A percentile compares a stretch with the other conserved stretches of the same genome.
phyloP scores from a whole-genome alignment of 1,140 invertebrate species.

The Pemphigus obesinymphae region DNA sequence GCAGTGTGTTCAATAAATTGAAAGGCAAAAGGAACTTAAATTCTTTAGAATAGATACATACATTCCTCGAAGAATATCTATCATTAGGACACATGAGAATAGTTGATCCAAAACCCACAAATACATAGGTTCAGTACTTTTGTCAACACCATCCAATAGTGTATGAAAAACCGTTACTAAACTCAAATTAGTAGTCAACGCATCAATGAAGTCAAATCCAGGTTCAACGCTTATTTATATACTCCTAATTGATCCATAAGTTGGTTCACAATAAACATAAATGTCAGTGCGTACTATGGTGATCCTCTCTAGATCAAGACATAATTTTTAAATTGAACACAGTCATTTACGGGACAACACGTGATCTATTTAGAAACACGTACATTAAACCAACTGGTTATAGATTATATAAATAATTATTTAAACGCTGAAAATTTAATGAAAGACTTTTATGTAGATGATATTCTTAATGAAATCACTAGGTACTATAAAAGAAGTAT shows the following conservation, averaged over 20 bases:
- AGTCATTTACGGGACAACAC: constrained; percentile 48
- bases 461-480: too few relatives aligned
- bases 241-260: constrained; percentile 43
- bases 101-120: constrained; percentile 42
- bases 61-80: constrained; percentile 50
- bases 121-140: neutral
- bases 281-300: too few relatives aligned
- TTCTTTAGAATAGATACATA: constrained; percentile 46
- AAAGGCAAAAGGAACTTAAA: constrained; percentile 45
- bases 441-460: too few relatives aligned
- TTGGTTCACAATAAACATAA: too few relatives aligned
- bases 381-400: too few relatives aligned
- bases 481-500: too few relatives aligned
- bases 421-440: too few relatives aligned
- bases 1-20: constrained; percentile 42
- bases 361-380: too few relatives aligned
- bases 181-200: constrained; percentile 50
- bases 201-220: constrained; percentile 44
- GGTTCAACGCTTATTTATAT: constrained; percentile 49
- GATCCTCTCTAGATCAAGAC: constrained; percentile 48
- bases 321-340: constrained; percentile 46
- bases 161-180: constrained; percentile 44
- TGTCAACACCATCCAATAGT: constrained; percentile 43
- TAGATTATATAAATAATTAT: too few relatives aligned
- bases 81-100: constrained; percentile 48